Evolutionary conservation across 1,140 invertebrate genomes (phyloP).

Genomic region (Drosophila funebris): DNA sequence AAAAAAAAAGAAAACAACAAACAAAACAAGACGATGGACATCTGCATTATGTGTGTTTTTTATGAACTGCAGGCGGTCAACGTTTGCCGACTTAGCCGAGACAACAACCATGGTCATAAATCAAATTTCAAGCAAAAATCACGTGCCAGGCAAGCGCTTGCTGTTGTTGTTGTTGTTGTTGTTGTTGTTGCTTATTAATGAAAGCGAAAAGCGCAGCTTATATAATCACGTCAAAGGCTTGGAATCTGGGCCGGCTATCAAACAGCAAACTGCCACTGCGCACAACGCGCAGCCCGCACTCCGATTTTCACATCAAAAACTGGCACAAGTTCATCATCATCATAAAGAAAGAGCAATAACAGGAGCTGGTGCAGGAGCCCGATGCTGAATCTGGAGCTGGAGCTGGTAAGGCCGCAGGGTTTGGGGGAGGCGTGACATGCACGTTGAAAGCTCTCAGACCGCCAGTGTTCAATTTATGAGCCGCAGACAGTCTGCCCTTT

Average conservation of each 20-base stretch:
- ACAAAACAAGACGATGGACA: slow-evolving; percentile 26
- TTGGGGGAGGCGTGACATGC: slow-evolving; percentile 56
- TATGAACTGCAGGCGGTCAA: slow-evolving; percentile 33
- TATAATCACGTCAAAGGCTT: slow-evolving; percentile 51
- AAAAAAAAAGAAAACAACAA: too few relatives aligned
- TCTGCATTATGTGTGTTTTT: slow-evolving; percentile 19
- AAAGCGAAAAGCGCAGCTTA: slow-evolving; percentile 73
- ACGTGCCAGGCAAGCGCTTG: slow-evolving; percentile 64
- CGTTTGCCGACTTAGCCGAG: slow-evolving; percentile 32
- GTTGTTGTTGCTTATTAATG: slow-evolving; percentile 65
- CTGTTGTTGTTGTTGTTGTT: slow-evolving; percentile 13
- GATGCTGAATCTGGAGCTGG: not conserved
- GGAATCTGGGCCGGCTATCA: slow-evolving; percentile 30
- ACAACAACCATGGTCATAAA: slow-evolving; percentile 66
- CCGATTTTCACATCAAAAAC: slow-evolving; percentile 59
- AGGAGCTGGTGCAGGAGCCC: not conserved
- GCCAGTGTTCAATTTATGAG: slow-evolving; percentile 80
- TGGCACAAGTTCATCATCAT: slow-evolving; percentile 80
- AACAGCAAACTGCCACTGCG: slow-evolving; percentile 67
- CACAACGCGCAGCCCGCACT: slow-evolving; percentile 26
- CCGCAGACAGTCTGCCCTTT: slow-evolving; percentile 67
- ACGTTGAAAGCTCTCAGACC: slow-evolving; percentile 70
- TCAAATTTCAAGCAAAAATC: slow-evolving; percentile 72
- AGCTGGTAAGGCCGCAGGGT: not conserved
- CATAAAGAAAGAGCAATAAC: not conserved